Evolutionary conservation across 2,797 vertebrate species (phyloP), one percentile per base, ranked within the genome.

Genomic region (Leptatherina wallacei): DNA sequence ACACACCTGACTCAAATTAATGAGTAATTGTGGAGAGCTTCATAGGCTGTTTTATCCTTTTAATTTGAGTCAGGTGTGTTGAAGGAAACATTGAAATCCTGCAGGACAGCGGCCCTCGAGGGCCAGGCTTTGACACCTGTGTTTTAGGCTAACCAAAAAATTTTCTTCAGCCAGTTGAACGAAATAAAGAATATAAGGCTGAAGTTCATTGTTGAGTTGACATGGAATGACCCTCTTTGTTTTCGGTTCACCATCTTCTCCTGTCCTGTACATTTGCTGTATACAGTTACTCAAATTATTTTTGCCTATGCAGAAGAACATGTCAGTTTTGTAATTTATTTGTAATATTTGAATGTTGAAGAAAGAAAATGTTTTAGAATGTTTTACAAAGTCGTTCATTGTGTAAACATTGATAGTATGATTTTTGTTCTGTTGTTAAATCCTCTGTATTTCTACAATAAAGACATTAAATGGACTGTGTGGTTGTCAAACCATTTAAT

Each of bases 301-400:
- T 93, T 94, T 95, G 94, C 94, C 95, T 95, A 96, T 96, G 95
- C 95, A 96, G 95, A 84, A 81, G 71, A 86, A 71, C 27, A 77
- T 78, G 54, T 82, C 80, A 69, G 57, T 91, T 94, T 91, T 90
- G 88, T 95, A 94, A 94, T 94, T 94, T 95, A 95, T 95, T 95
- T 93, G 87, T 91, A 91, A 89, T 85, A 89, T 85, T 82, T 88
- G 32, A 83, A 88, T 83, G 65, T 81, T 79, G 6, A 72, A 78
- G 67, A 56, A 42, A 78, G 72, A 40, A 72, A 71, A 80, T 84
- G 63, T 88, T 87, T 87, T 69, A 61, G 78, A 85, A 83, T 91
- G 77, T 86, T 85, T 32, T 94, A 86, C 93, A 89, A 90, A 89
- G 84, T 90, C 47, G 71, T 85, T 80, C 65, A 88, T 81, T 86